Evolutionary conservation across 2,888 invertebrate species (phyloP).

Genomic region (Agrochola macilenta): DNA sequence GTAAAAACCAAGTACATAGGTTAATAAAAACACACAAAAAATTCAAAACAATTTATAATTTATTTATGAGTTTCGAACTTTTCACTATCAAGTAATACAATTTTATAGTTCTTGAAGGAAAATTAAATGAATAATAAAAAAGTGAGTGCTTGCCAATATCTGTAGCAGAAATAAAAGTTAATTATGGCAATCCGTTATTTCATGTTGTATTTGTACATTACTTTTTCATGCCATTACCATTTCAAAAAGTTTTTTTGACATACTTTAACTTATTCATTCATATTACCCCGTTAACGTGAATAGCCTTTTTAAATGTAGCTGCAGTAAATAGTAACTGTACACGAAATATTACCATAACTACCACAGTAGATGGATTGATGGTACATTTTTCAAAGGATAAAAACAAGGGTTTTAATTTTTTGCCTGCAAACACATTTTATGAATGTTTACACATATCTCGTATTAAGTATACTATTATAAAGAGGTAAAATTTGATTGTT

Average conservation of each 20-base stretch:
- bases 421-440: background rate
- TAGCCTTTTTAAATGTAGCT: constrained; percentile 7
- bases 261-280: constrained; percentile 8
- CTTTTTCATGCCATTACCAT: constrained; percentile 13
- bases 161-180: constrained; percentile 24
- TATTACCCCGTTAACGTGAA: background rate
- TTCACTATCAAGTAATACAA: background rate
- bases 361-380: background rate
- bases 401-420: background rate
- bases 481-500: no score
- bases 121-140: background rate
- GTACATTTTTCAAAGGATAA: background rate
- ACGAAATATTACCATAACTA: background rate
- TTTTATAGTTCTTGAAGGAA: background rate
- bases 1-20: no score
- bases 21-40: no score
- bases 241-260: constrained; percentile 14
- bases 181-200: background rate
- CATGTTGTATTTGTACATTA: background rate
- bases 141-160: constrained; percentile 2
- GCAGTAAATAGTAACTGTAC: background rate
- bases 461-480: no score
- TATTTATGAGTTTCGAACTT: background rate
- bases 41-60: no score
- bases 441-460: no score